Conservation (phyloP, 2,797 vertebrate species). For the Psittacula echo region DNA sequence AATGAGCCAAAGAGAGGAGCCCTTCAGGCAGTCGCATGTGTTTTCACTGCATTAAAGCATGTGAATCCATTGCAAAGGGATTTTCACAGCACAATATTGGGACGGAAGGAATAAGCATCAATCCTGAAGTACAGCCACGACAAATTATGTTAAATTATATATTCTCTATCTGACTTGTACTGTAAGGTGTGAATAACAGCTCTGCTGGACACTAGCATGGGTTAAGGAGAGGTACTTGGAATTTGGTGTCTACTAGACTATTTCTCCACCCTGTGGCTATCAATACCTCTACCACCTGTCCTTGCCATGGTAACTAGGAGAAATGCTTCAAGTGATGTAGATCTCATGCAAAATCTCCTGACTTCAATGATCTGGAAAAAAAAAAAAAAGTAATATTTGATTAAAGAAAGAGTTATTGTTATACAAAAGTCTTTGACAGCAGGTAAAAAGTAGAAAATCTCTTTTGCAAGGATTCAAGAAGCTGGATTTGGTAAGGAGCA, state of each 20-base stretch:
- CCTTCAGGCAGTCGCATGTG: not conserved
- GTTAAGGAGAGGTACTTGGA: not conserved
- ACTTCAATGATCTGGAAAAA: not conserved
- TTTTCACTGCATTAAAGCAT: not conserved
- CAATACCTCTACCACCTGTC: not conserved
- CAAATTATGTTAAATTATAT: not conserved
- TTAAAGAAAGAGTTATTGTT: not conserved
- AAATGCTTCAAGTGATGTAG: not conserved
- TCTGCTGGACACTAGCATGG: not conserved
- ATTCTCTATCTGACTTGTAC: not conserved
- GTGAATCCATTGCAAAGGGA: not conserved
- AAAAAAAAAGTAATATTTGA: not conserved
- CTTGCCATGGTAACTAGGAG: not conserved
- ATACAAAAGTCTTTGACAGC: not conserved
- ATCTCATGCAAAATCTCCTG: not conserved
- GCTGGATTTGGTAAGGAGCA: not conserved
- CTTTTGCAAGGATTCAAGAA: not conserved
- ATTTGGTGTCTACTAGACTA: not conserved
- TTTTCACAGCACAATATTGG: not conserved
- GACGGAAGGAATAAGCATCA: not conserved
- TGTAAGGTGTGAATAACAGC: not conserved
- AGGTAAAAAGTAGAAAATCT: not conserved
- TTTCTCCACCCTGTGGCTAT: not conserved
- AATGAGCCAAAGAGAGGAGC: not conserved
- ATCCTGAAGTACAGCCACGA: not conserved